Conservation (phyloP, 2,113 vertebrate genomes). For the Agapornis roseicollis region DNA sequence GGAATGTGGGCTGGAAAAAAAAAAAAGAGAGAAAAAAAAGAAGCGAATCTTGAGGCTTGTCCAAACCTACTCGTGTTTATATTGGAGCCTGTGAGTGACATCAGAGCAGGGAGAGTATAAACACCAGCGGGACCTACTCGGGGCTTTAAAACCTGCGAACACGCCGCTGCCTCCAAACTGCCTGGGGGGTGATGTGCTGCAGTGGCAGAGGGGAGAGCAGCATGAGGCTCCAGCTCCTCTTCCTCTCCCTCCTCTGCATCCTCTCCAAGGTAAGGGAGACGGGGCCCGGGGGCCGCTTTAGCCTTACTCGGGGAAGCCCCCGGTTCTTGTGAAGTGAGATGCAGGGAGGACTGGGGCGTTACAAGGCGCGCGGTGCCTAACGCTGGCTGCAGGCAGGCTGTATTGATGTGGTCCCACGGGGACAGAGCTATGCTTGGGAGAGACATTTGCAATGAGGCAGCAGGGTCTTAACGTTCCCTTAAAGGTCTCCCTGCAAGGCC, state of each 20-base stretch:
- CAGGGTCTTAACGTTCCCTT: not conserved
- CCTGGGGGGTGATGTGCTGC: slow-evolving; percentile 57
- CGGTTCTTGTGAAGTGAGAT: not conserved
- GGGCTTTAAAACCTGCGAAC: slow-evolving; percentile 59
- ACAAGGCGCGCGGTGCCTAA: not conserved
- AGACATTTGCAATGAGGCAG: not conserved
- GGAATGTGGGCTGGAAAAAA: slow-evolving; percentile 57
- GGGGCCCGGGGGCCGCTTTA: not conserved
- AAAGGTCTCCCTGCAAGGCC: no score
- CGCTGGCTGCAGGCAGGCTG: not conserved
- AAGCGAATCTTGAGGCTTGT: slow-evolving; percentile 60
- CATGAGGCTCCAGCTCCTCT: slow-evolving; percentile 62
- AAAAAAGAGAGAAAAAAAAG: not conserved
- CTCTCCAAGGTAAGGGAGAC: slow-evolving; percentile 71
- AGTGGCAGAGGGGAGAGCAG: slow-evolving; percentile 14
- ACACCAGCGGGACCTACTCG: slow-evolving; percentile 56
- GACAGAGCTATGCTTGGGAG: not conserved
- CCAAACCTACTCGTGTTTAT: slow-evolving; percentile 75
- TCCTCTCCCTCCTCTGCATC: slow-evolving; percentile 63
- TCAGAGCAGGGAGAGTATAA: slow-evolving; percentile 72
- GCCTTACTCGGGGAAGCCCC: not conserved
- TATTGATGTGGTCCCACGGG: not conserved
- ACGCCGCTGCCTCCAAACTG: slow-evolving; percentile 31
- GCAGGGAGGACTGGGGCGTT: not conserved
- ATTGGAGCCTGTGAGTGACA: slow-evolving; percentile 75